Evolutionary conservation across 1,140 invertebrate genomes (phyloP).

Genomic region (Bemisia tabaci): DNA sequence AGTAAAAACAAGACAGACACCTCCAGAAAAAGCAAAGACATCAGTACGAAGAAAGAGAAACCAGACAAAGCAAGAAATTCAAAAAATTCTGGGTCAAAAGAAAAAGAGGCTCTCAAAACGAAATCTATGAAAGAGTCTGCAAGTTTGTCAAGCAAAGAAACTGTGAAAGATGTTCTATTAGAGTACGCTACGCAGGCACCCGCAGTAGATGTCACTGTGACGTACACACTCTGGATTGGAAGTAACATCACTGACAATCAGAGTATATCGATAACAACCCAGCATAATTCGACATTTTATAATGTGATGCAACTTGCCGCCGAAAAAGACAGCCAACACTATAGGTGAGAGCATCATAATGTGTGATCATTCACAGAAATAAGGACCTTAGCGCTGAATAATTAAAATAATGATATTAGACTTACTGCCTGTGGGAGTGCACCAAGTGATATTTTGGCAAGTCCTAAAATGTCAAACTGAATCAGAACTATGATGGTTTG

Average conservation of each 20-base stretch:
- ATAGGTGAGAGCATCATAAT: no score
- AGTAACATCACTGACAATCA: constrained; percentile 64
- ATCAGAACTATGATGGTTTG: no score
- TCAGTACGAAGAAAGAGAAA: not conserved
- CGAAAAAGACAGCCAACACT: constrained; percentile 40
- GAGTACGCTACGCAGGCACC: not conserved
- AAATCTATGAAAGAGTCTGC: not conserved
- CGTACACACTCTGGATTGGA: constrained; percentile 73
- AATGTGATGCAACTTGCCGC: constrained; percentile 71
- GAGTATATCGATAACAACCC: constrained; percentile 48
- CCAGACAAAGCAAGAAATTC: not conserved
- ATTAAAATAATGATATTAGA: no score
- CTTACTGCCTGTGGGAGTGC: no score
- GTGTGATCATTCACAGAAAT: no score
- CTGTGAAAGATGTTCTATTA: not conserved
- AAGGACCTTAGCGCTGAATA: no score
- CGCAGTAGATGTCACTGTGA: constrained; percentile 44
- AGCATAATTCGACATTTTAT: constrained; percentile 66
- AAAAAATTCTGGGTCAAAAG: not conserved
- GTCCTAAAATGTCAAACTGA: no score
- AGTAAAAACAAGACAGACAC: not conserved
- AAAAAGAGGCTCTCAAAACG: not conserved
- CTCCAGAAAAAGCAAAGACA: not conserved
- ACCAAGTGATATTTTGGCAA: no score
- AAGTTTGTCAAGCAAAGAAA: not conserved